These are phyloP conservation scores for Hetaerina titia DNA, from an alignment of 2,888 invertebrate species.

Conservation along the genomic window DNA sequence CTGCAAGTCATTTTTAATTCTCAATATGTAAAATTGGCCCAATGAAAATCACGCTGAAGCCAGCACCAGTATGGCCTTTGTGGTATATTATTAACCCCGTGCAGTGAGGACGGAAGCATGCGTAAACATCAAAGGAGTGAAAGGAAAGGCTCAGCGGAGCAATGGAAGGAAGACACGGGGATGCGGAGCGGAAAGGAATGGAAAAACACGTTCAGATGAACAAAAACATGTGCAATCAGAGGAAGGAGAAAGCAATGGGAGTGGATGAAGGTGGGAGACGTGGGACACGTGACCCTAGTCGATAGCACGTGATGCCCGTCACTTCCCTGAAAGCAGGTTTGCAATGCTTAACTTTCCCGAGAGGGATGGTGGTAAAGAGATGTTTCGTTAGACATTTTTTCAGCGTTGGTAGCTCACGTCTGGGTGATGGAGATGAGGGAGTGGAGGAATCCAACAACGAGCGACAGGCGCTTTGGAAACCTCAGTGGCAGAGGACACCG, in stretches of 20 bases:
- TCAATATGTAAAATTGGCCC: too few species aligned
- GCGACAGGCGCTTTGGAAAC: slow-evolving; percentile 16
- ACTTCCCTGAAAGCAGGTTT: not conserved
- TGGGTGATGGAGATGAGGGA: not conserved
- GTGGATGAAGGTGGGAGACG: too few species aligned
- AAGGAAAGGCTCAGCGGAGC: not conserved
- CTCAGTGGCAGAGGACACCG: not conserved
- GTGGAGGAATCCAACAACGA: not conserved
- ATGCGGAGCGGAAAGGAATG: not conserved
- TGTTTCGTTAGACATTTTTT: not conserved
- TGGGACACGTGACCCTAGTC: not conserved
- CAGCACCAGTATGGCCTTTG: too few species aligned
- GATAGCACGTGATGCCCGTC: not conserved
- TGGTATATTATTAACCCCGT: too few species aligned
- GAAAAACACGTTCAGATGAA: too few species aligned
- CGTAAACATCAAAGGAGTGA: too few species aligned
- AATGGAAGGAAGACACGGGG: not conserved
- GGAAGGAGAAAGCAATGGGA: not conserved
- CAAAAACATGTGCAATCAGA: not conserved
- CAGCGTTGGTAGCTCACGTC: not conserved
- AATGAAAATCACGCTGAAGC: too few species aligned
- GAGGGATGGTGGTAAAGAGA: not conserved
- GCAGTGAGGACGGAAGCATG: too few species aligned
- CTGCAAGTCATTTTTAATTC: too few species aligned
- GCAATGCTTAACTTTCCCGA: too few species aligned